A percentile compares a stretch with the other conserved stretches of the same genome.
Conservation (phyloP, 1,140 invertebrate genomes). For the Neelides sp. region DNA sequence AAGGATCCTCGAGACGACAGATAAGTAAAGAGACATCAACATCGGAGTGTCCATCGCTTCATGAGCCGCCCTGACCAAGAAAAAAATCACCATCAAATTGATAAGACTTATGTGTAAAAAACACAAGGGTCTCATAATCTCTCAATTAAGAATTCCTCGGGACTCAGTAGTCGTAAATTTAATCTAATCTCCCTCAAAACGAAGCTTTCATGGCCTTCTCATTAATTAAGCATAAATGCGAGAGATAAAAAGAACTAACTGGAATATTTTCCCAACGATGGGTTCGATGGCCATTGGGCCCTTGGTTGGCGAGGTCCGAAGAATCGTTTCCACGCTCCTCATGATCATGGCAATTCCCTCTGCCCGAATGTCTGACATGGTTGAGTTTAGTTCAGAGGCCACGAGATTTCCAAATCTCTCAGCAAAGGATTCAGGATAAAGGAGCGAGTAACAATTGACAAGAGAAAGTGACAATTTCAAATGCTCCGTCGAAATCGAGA, state of each 20-base stretch:
- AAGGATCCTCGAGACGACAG: slow-evolving; percentile 60
- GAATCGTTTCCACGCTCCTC: slow-evolving; percentile 56
- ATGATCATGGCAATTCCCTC: slow-evolving; percentile 64
- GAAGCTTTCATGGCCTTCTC: no score
- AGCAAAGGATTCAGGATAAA: slow-evolving; percentile 28
- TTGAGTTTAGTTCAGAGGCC: slow-evolving; percentile 19
- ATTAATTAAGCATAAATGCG: slow-evolving; percentile 1
- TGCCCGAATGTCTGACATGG: slow-evolving; percentile 57
- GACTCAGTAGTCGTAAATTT: no score
- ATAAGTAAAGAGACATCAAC: slow-evolving; percentile 61
- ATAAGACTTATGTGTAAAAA: not conserved
- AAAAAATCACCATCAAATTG: slow-evolving; percentile 8
- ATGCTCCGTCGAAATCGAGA: slow-evolving; percentile 28
- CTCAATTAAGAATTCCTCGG: no score
- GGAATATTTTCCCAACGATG: slow-evolving; percentile 29
- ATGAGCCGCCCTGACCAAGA: slow-evolving; percentile 41
- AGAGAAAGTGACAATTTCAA: slow-evolving; percentile 24
- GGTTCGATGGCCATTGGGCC: slow-evolving; percentile 37
- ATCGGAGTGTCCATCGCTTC: slow-evolving; percentile 54
- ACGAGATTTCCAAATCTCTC: slow-evolving; percentile 23
- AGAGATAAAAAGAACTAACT: slow-evolving; percentile 11
- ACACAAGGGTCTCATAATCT: not conserved
- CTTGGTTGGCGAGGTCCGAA: slow-evolving; percentile 49
- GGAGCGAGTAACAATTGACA: slow-evolving; percentile 23
- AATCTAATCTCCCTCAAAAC: no score